A percentile compares a stretch with the other conserved stretches of the same genome.
Conservation (phyloP, 2,113 vertebrate species). For the human (Homo sapiens) region DNA sequence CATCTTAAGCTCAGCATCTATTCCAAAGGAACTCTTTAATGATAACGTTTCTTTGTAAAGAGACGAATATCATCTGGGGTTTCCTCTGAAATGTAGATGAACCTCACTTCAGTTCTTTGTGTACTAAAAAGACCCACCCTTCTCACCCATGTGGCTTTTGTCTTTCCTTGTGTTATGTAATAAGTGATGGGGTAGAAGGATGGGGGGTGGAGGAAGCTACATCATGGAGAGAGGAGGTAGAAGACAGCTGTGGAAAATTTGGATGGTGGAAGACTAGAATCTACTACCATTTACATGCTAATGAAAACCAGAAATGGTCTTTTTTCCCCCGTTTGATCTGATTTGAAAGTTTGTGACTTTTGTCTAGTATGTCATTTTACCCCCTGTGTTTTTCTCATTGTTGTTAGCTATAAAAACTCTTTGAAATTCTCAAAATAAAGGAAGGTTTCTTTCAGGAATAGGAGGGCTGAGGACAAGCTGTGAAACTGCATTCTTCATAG, state of each 20-base stretch:
- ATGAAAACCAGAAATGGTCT: slow-evolving; percentile 50
- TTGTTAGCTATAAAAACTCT: slow-evolving; percentile 63
- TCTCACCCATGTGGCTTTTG: slow-evolving; percentile 60
- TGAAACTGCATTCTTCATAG: background rate
- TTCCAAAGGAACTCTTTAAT: slow-evolving; percentile 39
- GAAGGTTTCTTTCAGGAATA: slow-evolving; percentile 39
- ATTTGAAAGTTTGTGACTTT: slow-evolving; percentile 67
- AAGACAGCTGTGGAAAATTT: slow-evolving; percentile 24
- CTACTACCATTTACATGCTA: slow-evolving; percentile 59
- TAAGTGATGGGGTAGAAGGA: background rate
- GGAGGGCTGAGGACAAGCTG: slow-evolving; percentile 14
- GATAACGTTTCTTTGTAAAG: slow-evolving; percentile 33
- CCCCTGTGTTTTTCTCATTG: slow-evolving; percentile 54
- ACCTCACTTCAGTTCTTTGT: slow-evolving; percentile 44
- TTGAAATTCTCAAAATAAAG: slow-evolving; percentile 64
- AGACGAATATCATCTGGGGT: slow-evolving; percentile 1
- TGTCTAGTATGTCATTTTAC: slow-evolving; percentile 50
- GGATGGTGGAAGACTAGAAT: background rate
- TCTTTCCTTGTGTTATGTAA: slow-evolving; percentile 28
- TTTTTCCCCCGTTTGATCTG: slow-evolving; percentile 51
- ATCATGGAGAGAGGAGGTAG: background rate
- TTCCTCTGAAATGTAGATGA: slow-evolving; percentile 69
- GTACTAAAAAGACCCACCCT: slow-evolving; percentile 46
- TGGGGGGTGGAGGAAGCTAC: slow-evolving; percentile 19
- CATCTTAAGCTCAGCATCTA: background rate